phyloP scores from a whole-genome alignment of 2,888 invertebrate genomes.

The Schrankia costaestrigalis region DNA sequence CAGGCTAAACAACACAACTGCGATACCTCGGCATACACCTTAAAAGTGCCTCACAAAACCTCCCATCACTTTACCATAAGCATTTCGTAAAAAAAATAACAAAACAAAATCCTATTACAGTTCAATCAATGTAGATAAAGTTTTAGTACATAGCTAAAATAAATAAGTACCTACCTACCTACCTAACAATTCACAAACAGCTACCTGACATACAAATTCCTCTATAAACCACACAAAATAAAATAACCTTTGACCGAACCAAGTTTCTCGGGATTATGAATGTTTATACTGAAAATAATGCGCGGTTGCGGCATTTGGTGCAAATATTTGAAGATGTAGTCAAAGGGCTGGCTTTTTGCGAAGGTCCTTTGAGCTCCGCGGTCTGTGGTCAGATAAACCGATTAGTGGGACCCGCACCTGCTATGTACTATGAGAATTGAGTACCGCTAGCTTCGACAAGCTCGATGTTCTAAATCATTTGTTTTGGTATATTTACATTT shows the following conservation, averaged over 20 bases:
- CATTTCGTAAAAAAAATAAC: too few species aligned
- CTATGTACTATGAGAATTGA: conserved; percentile 27
- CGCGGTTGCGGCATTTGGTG: conserved; percentile 65
- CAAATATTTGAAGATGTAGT: conserved; percentile 77
- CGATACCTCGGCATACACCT: too few species aligned
- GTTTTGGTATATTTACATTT: too few species aligned
- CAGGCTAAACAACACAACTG: too few species aligned
- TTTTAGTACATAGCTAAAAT: too few species aligned
- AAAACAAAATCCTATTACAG: too few species aligned
- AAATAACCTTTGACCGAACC: conserved; percentile 53
- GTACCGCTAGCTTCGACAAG: conserved; percentile 1
- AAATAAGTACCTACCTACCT: too few species aligned
- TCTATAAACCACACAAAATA: conserved; percentile 38
- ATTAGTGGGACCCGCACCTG: conserved; percentile 47
- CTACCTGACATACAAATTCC: conserved; percentile 25
- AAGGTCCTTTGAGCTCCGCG: conserved; percentile 66
- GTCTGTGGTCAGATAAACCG: conserved; percentile 75
- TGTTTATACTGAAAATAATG: conserved; percentile 78
- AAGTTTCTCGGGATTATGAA: conserved; percentile 66
- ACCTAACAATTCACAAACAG: conserved; percentile 21
- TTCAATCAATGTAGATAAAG: too few species aligned
- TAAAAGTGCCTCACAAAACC: too few species aligned
- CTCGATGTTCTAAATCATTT: too few species aligned
- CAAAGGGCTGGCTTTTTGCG: conserved; percentile 74
- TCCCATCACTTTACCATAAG: too few species aligned